Evolutionary conservation across 1,140 invertebrate species (phyloP).

Genomic region (Bombus superbus): DNA sequence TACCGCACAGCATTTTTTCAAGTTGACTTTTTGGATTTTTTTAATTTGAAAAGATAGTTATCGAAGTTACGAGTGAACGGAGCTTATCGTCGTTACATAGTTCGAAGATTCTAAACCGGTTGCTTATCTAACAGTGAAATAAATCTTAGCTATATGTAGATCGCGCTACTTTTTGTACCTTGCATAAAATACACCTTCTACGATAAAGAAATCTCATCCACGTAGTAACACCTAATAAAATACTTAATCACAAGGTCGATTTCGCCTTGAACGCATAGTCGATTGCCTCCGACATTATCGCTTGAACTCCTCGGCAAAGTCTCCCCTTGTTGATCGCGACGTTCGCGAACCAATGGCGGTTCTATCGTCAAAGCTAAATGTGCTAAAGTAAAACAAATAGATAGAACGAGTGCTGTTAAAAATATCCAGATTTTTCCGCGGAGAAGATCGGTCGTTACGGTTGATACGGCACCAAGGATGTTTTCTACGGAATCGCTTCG

Average conservation of each 20-base stretch:
- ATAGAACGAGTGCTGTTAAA: background rate
- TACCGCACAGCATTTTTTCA: too few relatives aligned
- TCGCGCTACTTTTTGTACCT: background rate
- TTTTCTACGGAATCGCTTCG: background rate
- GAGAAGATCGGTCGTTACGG: background rate
- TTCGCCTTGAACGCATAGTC: slow-evolving; percentile 50
- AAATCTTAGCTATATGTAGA: too few relatives aligned
- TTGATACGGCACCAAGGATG: background rate
- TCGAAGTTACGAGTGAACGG: too few relatives aligned
- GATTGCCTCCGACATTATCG: slow-evolving; percentile 43
- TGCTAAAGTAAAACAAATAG: background rate
- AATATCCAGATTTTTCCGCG: background rate
- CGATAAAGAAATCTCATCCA: background rate
- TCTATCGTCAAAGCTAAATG: background rate
- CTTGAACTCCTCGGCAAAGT: slow-evolving; percentile 13
- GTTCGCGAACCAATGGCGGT: background rate
- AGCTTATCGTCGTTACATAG: too few relatives aligned
- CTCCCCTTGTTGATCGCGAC: slow-evolving; percentile 3
- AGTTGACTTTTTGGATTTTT: too few relatives aligned
- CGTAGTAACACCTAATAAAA: background rate
- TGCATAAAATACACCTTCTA: background rate
- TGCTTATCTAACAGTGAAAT: too few relatives aligned
- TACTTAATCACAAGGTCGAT: slow-evolving; percentile 41
- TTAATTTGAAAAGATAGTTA: too few relatives aligned
- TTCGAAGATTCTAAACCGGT: too few relatives aligned